A percentile compares a stretch with the other conserved stretches of the same genome.
phyloP scores from a whole-genome alignment of 2,797 vertebrate species.

The Xenopus petersii region DNA sequence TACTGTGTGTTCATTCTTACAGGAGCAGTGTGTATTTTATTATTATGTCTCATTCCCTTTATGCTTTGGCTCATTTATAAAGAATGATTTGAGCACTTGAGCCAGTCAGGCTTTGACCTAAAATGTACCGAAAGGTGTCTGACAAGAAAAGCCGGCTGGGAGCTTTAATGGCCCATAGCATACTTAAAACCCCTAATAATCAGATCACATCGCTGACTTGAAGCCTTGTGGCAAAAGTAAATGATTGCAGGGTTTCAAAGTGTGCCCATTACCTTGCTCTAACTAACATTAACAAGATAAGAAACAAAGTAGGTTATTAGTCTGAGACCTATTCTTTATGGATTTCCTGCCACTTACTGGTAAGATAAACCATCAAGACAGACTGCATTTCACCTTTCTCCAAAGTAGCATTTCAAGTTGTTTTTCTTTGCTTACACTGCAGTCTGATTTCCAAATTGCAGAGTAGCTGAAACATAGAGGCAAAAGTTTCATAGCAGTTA shows the following conservation, averaged over 20 bases:
- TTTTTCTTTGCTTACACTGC: slow-evolving; percentile 12
- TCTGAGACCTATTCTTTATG: slow-evolving; percentile 42
- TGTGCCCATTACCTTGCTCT: slow-evolving; percentile 44
- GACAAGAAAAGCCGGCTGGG: slow-evolving; percentile 26
- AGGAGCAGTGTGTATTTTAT: background rate
- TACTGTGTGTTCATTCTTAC: background rate
- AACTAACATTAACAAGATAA: slow-evolving; percentile 49
- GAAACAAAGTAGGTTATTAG: slow-evolving; percentile 49
- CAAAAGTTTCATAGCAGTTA: no score
- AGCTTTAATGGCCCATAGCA: slow-evolving; percentile 38
- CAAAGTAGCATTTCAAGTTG: slow-evolving; percentile 19
- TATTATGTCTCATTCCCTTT: slow-evolving; percentile 5
- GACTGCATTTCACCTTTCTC: slow-evolving; percentile 25
- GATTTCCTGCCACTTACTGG: slow-evolving; percentile 42
- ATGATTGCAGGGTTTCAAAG: slow-evolving; percentile 43
- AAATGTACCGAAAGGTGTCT: slow-evolving; percentile 27
- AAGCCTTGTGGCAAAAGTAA: slow-evolving; percentile 43
- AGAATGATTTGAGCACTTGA: slow-evolving; percentile 18
- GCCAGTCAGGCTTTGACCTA: slow-evolving; percentile 28
- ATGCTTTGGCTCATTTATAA: slow-evolving; percentile 21
- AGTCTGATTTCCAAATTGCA: slow-evolving; percentile 9
- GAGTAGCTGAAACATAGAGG: no score
- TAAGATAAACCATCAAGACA: slow-evolving; percentile 35
- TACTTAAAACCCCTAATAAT: slow-evolving; percentile 43
- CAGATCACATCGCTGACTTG: slow-evolving; percentile 43